Evolutionary conservation across 2,888 invertebrate species (phyloP).

Genomic region (Julus scanicus): DNA sequence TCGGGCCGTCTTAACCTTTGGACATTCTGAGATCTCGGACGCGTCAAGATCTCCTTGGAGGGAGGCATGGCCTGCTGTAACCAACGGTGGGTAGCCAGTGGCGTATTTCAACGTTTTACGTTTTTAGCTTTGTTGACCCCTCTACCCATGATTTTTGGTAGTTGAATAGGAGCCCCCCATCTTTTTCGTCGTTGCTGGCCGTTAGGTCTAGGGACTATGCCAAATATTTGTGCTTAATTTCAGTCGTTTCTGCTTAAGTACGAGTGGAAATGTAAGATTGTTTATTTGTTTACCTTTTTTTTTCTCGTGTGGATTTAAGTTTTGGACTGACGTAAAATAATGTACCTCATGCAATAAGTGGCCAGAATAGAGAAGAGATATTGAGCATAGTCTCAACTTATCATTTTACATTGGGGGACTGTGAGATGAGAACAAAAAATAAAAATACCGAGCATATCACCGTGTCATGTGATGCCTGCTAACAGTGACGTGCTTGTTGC

Average conservation of each 20-base stretch:
- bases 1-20: neutral
- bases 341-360: constrained; percentile 51
- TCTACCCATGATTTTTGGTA: neutral
- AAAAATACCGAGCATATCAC: neutral
- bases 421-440: constrained; percentile 14
- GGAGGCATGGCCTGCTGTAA: neutral
- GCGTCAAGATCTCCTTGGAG: neutral
- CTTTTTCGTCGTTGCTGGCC: constrained; percentile 25
- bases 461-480: neutral
- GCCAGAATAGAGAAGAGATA: neutral
- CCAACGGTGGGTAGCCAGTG: neutral
- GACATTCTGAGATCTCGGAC: neutral
- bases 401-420: neutral
- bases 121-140: neutral
- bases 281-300: neutral
- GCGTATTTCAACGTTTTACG: neutral
- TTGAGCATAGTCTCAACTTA: neutral
- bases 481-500: constrained; percentile 20
- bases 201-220: constrained; percentile 37
- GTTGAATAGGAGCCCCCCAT: neutral
- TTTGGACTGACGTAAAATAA: constrained; percentile 34
- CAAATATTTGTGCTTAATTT: constrained; percentile 26
- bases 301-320: neutral
- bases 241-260: neutral
- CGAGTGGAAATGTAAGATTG: neutral